phyloP scores from a whole-genome alignment of 2,797 vertebrate species.

The Silurus lanzhouensis region DNA sequence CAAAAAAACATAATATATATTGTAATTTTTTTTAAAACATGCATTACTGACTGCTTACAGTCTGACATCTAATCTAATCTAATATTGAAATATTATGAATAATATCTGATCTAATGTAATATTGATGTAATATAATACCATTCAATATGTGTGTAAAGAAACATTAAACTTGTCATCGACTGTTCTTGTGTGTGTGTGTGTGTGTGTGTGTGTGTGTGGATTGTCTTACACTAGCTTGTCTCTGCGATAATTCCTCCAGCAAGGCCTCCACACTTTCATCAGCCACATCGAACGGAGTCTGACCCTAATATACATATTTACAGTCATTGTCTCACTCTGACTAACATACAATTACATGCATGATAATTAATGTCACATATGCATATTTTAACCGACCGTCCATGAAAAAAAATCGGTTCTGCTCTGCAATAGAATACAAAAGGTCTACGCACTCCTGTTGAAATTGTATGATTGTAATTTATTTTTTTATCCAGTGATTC shows the following conservation, averaged over 20 bases:
- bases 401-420: not conserved
- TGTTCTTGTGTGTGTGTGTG: not conserved
- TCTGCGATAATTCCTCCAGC: conserved; percentile 82
- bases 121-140: not conserved
- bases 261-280: conserved; percentile 82
- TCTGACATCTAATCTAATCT: too few species aligned
- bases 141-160: not conserved
- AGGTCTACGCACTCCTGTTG: not conserved
- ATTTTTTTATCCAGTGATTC: not conserved
- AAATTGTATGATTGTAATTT: not conserved
- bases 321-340: not conserved
- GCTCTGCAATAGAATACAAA: not conserved
- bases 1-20: not conserved
- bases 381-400: not conserved
- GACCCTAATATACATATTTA: conserved; percentile 72
- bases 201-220: not conserved
- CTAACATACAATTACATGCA: not conserved
- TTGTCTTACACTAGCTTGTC: conserved; percentile 82
- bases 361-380: not conserved
- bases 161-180: not conserved
- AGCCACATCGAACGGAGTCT: conserved; percentile 87
- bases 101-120: not conserved
- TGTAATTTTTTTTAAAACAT: not conserved
- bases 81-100: not conserved
- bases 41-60: too few species aligned